phyloP scores from a whole-genome alignment of 2,113 vertebrate species.

The Oxygymnocypris stewartii region DNA sequence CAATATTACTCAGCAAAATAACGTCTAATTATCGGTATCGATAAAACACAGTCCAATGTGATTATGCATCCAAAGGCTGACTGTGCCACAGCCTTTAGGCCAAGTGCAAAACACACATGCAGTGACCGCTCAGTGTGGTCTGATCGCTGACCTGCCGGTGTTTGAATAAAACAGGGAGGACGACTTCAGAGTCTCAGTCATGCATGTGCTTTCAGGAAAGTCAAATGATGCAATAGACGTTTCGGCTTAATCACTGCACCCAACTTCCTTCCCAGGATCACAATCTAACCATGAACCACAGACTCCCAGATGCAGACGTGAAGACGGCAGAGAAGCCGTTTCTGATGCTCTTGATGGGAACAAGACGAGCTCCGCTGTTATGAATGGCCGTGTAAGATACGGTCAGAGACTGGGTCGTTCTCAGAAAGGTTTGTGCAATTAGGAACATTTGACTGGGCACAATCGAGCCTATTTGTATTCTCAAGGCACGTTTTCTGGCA shows the following conservation, averaged over 20 bases:
- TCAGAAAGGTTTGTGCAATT: neutral
- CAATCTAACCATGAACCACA: neutral
- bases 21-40: too few relatives aligned
- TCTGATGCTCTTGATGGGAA: neutral
- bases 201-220: slow-evolving; percentile 35
- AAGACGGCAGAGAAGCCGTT: neutral
- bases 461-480: neutral
- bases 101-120: neutral
- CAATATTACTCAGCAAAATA: too few relatives aligned
- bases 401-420: neutral
- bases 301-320: neutral
- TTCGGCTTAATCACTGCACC: neutral
- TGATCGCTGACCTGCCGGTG: slow-evolving; percentile 32
- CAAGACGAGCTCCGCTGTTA: neutral
- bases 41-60: neutral
- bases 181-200: slow-evolving; percentile 45
- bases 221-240: neutral
- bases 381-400: neutral
- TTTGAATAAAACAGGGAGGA: slow-evolving; percentile 44
- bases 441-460: neutral
- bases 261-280: slow-evolving; percentile 29
- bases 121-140: neutral
- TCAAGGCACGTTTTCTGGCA: slow-evolving; percentile 4
- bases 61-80: neutral
- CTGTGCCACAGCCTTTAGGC: neutral